Percentiles rank a stretch among this genome's conserved stretches.
Evolutionary conservation across 2,113 vertebrate genomes (phyloP).

Genomic region (Scytalopus superciliaris): DNA sequence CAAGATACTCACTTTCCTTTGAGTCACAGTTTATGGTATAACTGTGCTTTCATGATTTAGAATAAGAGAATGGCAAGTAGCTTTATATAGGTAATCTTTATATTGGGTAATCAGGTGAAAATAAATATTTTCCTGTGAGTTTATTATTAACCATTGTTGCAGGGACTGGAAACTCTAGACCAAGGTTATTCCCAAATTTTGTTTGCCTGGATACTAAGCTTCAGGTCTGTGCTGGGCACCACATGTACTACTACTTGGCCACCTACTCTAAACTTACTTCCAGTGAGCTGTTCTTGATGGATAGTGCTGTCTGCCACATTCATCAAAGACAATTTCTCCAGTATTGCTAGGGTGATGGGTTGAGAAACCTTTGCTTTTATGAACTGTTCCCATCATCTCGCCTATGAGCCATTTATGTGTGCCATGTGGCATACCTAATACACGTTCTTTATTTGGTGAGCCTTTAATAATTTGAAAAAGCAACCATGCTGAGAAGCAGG

Average conservation of each 20-base stretch:
- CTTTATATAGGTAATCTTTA: not conserved
- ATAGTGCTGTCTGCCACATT: not conserved
- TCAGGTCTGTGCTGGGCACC: not conserved
- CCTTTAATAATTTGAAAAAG: not conserved
- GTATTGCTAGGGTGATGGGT: fast-evolving
- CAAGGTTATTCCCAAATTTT: not conserved
- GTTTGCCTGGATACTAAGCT: not conserved
- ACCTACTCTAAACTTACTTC: not conserved
- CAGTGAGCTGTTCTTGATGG: not conserved
- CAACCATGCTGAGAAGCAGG: not conserved
- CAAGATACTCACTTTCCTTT: not conserved
- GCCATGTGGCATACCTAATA: not conserved
- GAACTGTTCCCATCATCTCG: not conserved
- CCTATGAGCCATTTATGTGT: not conserved
- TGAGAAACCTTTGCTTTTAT: not conserved
- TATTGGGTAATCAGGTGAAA: not conserved
- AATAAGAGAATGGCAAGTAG: not conserved
- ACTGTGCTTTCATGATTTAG: not conserved
- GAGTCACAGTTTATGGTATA: not conserved
- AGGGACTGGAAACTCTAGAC: not conserved
- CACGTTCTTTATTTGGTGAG: not conserved
- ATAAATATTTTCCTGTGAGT: not conserved
- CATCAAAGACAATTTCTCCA: not conserved
- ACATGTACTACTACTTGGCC: fast-evolving
- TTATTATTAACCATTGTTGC: not conserved